phyloP scores from a whole-genome alignment of 2,888 invertebrate species.

The Microplitis deprimator region DNA sequence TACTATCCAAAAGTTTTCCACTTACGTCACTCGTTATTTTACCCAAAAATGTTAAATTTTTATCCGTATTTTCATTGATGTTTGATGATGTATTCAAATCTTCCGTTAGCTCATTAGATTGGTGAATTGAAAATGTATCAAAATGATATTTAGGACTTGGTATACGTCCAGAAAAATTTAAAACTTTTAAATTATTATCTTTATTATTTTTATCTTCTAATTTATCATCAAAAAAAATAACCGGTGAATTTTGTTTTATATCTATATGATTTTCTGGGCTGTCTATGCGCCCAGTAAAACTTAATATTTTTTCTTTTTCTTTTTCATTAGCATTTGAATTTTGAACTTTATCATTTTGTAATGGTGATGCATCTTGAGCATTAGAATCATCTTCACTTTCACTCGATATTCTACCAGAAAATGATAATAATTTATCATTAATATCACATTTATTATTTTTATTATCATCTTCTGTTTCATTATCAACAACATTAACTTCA shows the following conservation, averaged over 20 bases:
- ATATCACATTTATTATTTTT: constrained; percentile 15
- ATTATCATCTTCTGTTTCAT: constrained; percentile 20
- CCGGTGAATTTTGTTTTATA: constrained; percentile 8
- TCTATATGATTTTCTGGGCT: constrained; percentile 24
- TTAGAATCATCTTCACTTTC: constrained; percentile 43
- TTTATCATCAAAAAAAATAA: background rate
- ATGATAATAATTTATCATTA: constrained; percentile 28
- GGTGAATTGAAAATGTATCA: constrained; percentile 11
- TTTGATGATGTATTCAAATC: background rate
- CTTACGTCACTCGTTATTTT: constrained; percentile 20
- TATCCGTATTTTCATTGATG: background rate
- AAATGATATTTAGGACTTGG: constrained; percentile 21
- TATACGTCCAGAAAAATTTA: constrained; percentile 24
- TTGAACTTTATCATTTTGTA: background rate
- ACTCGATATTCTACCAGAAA: constrained; percentile 38
- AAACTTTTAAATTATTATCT: constrained; percentile 5
- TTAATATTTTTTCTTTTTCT: constrained; percentile 41
- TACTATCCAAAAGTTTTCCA: constrained; percentile 6
- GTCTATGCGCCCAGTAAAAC: constrained; percentile 46
- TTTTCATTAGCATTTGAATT: constrained; percentile 24
- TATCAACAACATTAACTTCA: background rate
- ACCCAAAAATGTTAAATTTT: constrained; percentile 30
- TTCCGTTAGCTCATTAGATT: background rate
- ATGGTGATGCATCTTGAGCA: constrained; percentile 40
- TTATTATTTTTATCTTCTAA: background rate